These are phyloP conservation scores for Urocyon cinereoargenteus DNA, from an alignment of 2,797 vertebrate species.

Conservation along the genomic window DNA sequence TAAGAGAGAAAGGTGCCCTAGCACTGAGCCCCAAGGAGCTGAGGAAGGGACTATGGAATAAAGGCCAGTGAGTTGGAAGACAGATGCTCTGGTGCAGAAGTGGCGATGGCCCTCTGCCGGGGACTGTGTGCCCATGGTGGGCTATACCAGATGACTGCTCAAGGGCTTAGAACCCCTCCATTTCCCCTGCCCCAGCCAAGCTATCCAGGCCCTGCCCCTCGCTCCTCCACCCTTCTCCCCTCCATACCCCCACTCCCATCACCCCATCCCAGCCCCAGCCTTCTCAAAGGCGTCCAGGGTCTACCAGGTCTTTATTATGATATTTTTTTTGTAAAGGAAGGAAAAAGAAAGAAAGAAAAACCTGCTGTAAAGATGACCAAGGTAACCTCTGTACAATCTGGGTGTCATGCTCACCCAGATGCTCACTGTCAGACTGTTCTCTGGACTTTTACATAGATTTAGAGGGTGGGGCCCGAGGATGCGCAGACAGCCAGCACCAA, in stretches of 20 bases:
- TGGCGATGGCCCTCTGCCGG: accelerated
- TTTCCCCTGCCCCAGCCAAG: not conserved
- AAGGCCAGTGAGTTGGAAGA: not conserved
- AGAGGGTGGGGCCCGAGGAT: not conserved
- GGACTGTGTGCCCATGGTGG: accelerated
- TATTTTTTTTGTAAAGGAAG: not conserved
- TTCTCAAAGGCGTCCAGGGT: not conserved
- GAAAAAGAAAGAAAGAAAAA: not conserved
- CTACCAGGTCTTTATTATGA: not conserved
- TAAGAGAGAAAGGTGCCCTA: not conserved
- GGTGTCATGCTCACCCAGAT: not conserved
- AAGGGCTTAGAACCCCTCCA: not conserved
- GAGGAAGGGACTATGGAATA: too few relatives aligned
- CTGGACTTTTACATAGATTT: not conserved
- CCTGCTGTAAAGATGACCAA: not conserved
- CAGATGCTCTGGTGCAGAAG: accelerated
- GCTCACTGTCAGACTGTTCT: too few relatives aligned
- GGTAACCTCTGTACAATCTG: not conserved
- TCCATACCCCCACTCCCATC: not conserved
- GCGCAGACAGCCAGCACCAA: not conserved
- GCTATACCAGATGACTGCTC: accelerated
- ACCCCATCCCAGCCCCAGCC: too few relatives aligned
- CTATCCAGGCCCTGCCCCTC: not conserved
- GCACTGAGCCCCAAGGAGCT: not conserved
- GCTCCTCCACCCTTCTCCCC: too few relatives aligned